Percentiles rank a stretch among this genome's conserved stretches.
Conservation (phyloP, 2,888 invertebrate species). For the Protodeltote pygarga region DNA sequence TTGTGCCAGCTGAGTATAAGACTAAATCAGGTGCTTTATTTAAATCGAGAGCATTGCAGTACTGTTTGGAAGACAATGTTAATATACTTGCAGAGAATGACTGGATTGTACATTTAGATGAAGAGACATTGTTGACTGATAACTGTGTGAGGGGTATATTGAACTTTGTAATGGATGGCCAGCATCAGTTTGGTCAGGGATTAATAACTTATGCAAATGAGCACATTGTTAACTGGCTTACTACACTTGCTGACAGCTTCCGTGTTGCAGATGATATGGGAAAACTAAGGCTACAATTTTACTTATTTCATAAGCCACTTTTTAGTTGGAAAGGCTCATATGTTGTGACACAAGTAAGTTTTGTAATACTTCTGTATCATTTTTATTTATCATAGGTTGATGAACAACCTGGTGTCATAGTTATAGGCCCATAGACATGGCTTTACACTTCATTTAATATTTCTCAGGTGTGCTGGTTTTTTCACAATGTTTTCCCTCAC, state of each 20-base stretch:
- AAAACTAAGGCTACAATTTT: slow-evolving; percentile 96
- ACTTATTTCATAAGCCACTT: slow-evolving; percentile 96
- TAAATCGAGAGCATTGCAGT: slow-evolving; percentile 97
- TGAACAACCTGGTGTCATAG: too few relatives aligned
- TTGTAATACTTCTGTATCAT: neutral
- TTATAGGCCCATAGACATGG: too few relatives aligned
- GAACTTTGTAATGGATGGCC: slow-evolving; percentile 97
- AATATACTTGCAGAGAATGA: slow-evolving; percentile 95
- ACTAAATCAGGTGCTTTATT: slow-evolving; percentile 97
- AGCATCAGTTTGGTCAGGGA: slow-evolving; percentile 98
- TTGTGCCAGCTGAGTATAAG: slow-evolving; percentile 94
- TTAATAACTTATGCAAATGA: slow-evolving; percentile 98
- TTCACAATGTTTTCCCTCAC: too few relatives aligned
- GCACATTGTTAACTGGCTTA: slow-evolving; percentile 98
- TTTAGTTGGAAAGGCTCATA: slow-evolving; percentile 99
- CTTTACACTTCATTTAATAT: too few relatives aligned
- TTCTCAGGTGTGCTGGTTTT: too few relatives aligned
- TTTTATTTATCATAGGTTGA: too few relatives aligned
- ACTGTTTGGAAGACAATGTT: slow-evolving; percentile 96
- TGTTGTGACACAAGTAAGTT: slow-evolving; percentile 96
- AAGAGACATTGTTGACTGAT: slow-evolving; percentile 97
- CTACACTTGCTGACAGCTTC: slow-evolving; percentile 97
- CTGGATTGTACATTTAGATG: slow-evolving; percentile 99
- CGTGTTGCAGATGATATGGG: slow-evolving; percentile 99
- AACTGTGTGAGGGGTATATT: slow-evolving; percentile 96